Base-by-base conservation (phyloP, 2,888 invertebrate species). In the Eilema caniola region DNA sequence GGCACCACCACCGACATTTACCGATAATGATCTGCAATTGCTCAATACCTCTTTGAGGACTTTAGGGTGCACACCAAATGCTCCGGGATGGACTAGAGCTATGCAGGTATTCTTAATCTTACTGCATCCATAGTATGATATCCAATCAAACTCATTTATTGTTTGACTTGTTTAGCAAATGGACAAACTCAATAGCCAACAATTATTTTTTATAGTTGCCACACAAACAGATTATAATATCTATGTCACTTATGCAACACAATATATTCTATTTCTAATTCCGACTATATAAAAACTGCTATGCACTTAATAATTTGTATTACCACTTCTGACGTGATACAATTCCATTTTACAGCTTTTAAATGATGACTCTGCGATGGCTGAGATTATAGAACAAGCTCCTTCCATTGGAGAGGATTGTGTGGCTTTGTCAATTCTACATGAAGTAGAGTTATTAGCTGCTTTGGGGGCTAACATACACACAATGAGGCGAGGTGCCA, bases 401-500 rank as follows among this genome's bases (percentile, higher is more conserved):
- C 98, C 98, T 11, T 97, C 96, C 0, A 91, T 98, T 16, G 95
- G 95, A 1, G 96, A 97, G 53, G 97, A 98, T 87, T 97, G 97
- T 57, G 96, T 97, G 20, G 97, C 97, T 0, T 91, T 98, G 41
- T 97, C 97, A 1, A 96, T 98, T 79, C 94, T 98, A 20, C 97
- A 97, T 85, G 97, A 98, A 88, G 97, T 97, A 24, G 97, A 98
- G 82, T 90, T 98, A n/a, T 92, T 98, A 77, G 96, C 96, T 0
- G 97, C 97, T 20, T 92, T 98, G 70, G 95, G 94, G 0, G 96
- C 96, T 0, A 97, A 97, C 84, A 94, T 96, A 0, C 96, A 96
- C 74, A 97, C 97, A 14, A 96, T 97, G 83, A 93, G 96, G 79
- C 96, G 97, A 74, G 96, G 97, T 8, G 96, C 97, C 0, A 96